Evolutionary conservation across 2,797 vertebrate genomes (phyloP).

Genomic region (Sebastes trivittatus): DNA sequence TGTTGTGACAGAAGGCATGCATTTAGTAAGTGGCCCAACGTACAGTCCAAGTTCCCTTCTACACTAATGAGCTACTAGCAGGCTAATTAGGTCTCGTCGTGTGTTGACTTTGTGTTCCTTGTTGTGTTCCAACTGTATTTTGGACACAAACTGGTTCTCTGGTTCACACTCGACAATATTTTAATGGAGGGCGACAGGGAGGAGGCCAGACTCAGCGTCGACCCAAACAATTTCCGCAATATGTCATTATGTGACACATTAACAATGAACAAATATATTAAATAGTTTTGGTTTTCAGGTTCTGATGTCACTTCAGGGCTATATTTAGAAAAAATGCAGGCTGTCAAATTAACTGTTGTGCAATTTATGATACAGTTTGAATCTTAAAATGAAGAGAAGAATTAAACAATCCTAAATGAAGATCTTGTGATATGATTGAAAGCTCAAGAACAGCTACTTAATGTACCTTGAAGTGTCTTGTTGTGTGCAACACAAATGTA

Average conservation of each 20-base stretch:
- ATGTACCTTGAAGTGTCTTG: not conserved
- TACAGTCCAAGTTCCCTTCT: not conserved
- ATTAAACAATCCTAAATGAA: not conserved
- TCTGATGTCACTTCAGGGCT: not conserved
- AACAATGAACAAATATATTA: not conserved
- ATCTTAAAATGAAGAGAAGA: not conserved
- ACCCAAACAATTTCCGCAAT: slow-evolving; percentile 4
- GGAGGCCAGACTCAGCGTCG: not conserved
- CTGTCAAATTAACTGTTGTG: not conserved
- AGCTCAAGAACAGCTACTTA: not conserved
- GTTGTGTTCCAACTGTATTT: not conserved
- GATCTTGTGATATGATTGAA: not conserved
- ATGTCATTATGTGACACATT: not conserved
- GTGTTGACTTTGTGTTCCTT: not conserved
- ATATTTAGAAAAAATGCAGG: not conserved
- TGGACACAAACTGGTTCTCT: not conserved
- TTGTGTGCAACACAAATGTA: not conserved
- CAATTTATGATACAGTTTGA: not conserved
- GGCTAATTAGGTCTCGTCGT: not conserved
- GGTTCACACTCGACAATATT: not conserved
- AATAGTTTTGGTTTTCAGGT: not conserved
- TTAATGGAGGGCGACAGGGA: slow-evolving; percentile 2
- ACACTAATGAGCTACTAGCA: not conserved
- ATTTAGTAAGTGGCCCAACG: not conserved
- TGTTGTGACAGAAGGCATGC: not conserved